Base-by-base conservation (phyloP, 1,140 invertebrate species). In the Lineus longissimus region DNA sequence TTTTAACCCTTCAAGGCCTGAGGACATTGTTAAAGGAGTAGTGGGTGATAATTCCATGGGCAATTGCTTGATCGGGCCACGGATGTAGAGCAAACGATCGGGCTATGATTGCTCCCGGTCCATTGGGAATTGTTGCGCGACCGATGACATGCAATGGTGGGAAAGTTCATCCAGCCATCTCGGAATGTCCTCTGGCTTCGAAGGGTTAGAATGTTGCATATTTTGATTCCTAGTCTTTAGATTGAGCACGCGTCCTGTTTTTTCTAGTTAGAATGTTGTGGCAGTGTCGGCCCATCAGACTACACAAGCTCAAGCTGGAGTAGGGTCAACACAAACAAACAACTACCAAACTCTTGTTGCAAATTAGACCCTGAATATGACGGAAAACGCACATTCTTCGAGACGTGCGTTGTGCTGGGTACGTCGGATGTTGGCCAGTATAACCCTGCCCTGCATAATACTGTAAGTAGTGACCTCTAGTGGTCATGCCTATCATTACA, bases 211-310 rank as follows among this genome's bases (percentile, higher is more conserved):
- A 40, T 59, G 22, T 33, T 33, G 29, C 29, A 33, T 9, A 15
- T 15, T 22, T 54, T 54, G 47, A n/a, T 7, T 19, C n/a, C 33
- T 40, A 36, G 9, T 25, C 22, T 43, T 43, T 36, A 36, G 33
- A 36, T 36, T 36, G 33, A 36, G 33, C 4, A 36, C 15, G 33
- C 15, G 33, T 36, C 33, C 33, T 36, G 33, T 36, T 36, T 36
- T 15, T 36, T 36, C 33, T 36, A 62, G 60, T 43, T 62, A 36
- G 29, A 57, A 7, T 62, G 60, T 43, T 62, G 60, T 55, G 60
- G 60, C 11, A 41, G 41, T 30, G 23, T 25, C 25, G 27, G 41
- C 1, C 41, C 59, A 11, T 27, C 2, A 9, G 59, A 61, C 41
- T 61, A 61, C 45, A 31, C 15, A 9, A 22, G 9, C 22, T 61